Evolutionary conservation across 2,888 invertebrate genomes (phyloP).

Genomic region (Hydrotaea diabolus): DNA sequence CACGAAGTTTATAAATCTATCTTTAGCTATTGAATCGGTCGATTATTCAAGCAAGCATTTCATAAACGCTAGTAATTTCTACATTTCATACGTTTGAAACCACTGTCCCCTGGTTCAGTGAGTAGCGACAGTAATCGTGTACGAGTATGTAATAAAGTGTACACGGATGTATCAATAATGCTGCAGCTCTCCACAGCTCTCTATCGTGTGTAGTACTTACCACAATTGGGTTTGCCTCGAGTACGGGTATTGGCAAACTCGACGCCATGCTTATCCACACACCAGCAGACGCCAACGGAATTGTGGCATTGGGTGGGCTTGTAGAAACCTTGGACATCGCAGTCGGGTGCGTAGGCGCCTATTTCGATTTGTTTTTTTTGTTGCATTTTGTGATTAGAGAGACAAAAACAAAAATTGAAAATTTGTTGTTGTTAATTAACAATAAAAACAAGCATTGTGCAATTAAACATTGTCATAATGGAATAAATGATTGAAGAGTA

Average conservation of each 20-base stretch:
- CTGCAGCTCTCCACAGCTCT: no score
- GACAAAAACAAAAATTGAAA: constrained; percentile 49
- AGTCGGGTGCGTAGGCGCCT: constrained; percentile 90
- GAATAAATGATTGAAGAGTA: neutral
- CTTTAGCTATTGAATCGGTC: no score
- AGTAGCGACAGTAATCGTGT: no score
- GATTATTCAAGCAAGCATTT: no score
- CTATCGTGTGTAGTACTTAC: constrained; percentile 83
- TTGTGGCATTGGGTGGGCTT: constrained; percentile 93
- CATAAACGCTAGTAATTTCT: no score
- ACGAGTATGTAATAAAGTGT: no score
- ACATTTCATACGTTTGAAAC: no score
- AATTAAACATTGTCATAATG: constrained; percentile 7
- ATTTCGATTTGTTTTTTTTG: constrained; percentile 28
- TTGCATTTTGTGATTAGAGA: constrained; percentile 52
- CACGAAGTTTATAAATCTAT: no score
- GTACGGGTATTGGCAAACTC: constrained; percentile 93
- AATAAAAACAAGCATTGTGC: constrained; percentile 49
- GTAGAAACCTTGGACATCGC: constrained; percentile 93
- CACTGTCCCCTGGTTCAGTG: no score
- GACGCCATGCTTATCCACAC: constrained; percentile 94
- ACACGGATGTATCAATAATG: no score
- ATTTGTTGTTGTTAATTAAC: constrained; percentile 29
- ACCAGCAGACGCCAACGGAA: constrained; percentile 94
- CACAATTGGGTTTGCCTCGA: constrained; percentile 89